Base-by-base conservation (phyloP, 2,888 invertebrate genomes). In the Disparrhopalites patrizii region DNA sequence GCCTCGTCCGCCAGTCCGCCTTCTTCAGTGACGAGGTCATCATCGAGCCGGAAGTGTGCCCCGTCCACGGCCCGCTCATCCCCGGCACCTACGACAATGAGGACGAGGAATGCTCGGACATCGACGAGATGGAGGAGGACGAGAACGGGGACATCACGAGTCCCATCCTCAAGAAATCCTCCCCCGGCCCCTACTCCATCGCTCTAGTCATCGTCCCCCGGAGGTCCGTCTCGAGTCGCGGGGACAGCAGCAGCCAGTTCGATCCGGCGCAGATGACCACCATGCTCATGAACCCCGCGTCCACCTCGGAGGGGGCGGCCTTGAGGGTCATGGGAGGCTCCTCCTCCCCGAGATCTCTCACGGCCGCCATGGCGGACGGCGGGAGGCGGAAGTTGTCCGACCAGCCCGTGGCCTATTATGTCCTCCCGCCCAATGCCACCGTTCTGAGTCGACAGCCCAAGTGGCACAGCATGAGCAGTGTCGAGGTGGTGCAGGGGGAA, bases 91-190 rank as follows among this genome's bases (percentile, higher is more conserved):
- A 76, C 55, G 75, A 76, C 38, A 72, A 75, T 76, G 86, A 87
- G 77, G 83, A 84, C 76, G 84, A 84, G 77, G 84, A 84, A 68
- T 86, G 85, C 70, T 80, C 86, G 76, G 87, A 87, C 78, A 86
- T 87, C 50, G 84, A 84, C 38, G 87, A 86, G 69, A 86, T 87
- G 64, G 85, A 84, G 73, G 85, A 84, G 76, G 68, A 72, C 60
- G 84, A 83, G 47, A 81, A 65, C 5, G 70, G 57, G n/a, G 70
- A 70, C 60, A 67, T 70, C 7, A 70, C 71, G n/a, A 73, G 72
- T 71, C 75, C 73, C 20, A 75, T 75, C 62, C 60, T 73, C n/a
- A 62, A 70, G 31, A 73, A 72, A 65, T 33, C 63, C 55, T 18
- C 52, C 13, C n/a, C 18, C 38, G 68, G 65, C 40, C 71, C 72